These are phyloP conservation scores for Odocoileus hemionus DNA, from an alignment of 2,113 vertebrate genomes.

Conservation along the genomic window DNA sequence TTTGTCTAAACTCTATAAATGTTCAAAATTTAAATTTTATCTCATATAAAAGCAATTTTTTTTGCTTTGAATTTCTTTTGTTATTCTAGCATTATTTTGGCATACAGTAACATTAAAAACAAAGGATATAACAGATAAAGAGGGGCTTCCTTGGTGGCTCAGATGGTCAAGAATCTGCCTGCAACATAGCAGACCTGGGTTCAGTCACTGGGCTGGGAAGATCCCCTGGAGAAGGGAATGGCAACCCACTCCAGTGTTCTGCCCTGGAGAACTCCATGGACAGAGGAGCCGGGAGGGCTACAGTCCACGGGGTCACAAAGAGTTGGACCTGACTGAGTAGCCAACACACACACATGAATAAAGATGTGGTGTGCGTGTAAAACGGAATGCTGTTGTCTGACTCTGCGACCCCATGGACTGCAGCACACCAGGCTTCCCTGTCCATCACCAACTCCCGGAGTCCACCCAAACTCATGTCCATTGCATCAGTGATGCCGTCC, in stretches of 20 bases:
- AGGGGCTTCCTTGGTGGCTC: background rate
- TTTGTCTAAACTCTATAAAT: background rate
- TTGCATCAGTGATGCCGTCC: background rate
- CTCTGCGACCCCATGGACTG: background rate
- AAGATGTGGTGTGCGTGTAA: background rate
- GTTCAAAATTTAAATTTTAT: background rate
- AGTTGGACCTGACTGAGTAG: background rate
- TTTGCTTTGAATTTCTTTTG: background rate
- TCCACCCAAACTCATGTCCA: background rate
- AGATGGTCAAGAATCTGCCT: background rate
- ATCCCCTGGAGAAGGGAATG: background rate
- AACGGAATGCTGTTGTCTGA: background rate
- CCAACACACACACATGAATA: background rate
- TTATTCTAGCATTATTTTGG: background rate
- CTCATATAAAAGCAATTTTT: background rate
- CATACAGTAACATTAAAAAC: background rate
- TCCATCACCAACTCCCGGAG: accelerated
- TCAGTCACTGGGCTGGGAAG: background rate
- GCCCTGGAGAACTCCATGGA: background rate
- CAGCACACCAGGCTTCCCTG: background rate
- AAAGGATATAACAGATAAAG: background rate
- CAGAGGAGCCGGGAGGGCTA: background rate
- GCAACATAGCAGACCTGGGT: background rate
- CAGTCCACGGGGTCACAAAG: background rate
- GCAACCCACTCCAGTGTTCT: background rate